phyloP scores from a whole-genome alignment of 2,797 vertebrate species.

The Enteromius viviparus region DNA sequence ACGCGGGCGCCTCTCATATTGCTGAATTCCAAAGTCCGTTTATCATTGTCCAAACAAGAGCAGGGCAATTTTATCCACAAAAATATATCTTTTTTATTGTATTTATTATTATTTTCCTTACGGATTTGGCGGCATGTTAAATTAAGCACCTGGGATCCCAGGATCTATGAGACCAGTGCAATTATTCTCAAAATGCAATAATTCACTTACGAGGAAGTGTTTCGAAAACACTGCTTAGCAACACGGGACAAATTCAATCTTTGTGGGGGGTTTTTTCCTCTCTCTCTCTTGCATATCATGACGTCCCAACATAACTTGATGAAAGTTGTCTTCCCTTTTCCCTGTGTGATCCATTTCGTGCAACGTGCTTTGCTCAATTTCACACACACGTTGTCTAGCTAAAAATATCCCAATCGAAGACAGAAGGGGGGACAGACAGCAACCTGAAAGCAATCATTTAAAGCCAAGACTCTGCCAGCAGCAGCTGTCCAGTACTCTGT shows the following conservation, averaged over 20 bases:
- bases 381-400: slow-evolving; percentile 70
- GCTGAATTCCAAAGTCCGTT: slow-evolving; percentile 57
- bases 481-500: slow-evolving; percentile 65
- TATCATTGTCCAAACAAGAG: slow-evolving; percentile 55
- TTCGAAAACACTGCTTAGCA: slow-evolving; percentile 31
- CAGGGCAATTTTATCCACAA: slow-evolving; percentile 32
- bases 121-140: slow-evolving; percentile 34
- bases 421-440: slow-evolving; percentile 76
- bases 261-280: background rate
- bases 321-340: slow-evolving; percentile 30
- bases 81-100: slow-evolving; percentile 29
- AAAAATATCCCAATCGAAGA: slow-evolving; percentile 72
- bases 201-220: slow-evolving; percentile 24
- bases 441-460: slow-evolving; percentile 80
- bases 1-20: slow-evolving; percentile 52
- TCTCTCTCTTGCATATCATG: slow-evolving; percentile 31
- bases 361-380: slow-evolving; percentile 74
- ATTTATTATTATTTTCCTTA: slow-evolving; percentile 46
- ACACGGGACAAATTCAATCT: slow-evolving; percentile 34
- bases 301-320: slow-evolving; percentile 46
- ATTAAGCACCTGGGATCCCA: slow-evolving; percentile 43
- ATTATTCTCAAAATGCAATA: slow-evolving; percentile 28
- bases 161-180: slow-evolving; percentile 18
- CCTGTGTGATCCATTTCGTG: slow-evolving; percentile 63
- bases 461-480: slow-evolving; percentile 77